Conservation (phyloP, 53 echinoderm and acorn worm genomes). For the Echinometra lucunter region DNA sequence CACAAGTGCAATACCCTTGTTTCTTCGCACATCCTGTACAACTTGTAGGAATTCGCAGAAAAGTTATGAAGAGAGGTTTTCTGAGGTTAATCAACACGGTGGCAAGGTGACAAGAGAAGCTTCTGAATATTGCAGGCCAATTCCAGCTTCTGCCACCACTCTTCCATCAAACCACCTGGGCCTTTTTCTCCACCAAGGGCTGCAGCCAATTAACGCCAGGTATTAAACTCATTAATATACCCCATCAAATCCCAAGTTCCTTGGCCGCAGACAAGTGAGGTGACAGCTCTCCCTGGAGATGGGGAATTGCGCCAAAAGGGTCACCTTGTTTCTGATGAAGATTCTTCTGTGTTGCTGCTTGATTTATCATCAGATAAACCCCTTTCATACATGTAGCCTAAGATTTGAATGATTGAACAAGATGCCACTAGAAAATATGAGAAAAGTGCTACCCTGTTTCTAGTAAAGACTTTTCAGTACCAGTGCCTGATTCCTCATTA, state of each 20-base stretch:
- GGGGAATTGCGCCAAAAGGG: background rate
- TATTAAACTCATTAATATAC: conserved; percentile 59
- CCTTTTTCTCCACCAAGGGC: background rate
- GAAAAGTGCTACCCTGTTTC: background rate
- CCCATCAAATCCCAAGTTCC: background rate
- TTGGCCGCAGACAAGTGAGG: background rate
- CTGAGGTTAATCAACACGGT: background rate
- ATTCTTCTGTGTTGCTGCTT: background rate
- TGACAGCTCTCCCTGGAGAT: conserved; percentile 32
- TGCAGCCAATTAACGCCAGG: conserved; percentile 35
- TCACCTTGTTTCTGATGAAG: background rate
- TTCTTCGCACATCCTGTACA: no score
- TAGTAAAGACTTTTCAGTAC: no score
- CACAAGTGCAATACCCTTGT: no score
- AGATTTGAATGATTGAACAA: background rate
- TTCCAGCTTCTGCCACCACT: conserved; percentile 12
- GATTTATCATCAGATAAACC: background rate
- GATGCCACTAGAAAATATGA: background rate
- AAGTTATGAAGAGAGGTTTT: background rate
- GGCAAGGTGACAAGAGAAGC: conserved; percentile 6
- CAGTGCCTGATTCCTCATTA: no score
- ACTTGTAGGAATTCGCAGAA: background rate
- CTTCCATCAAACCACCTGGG: conserved; percentile 30
- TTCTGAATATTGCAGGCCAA: conserved; percentile 47
- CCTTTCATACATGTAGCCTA: background rate